A percentile compares a stretch with the other conserved stretches of the same genome.
Conservation (phyloP, 2,888 invertebrate species). For the Melanostoma scalare region DNA sequence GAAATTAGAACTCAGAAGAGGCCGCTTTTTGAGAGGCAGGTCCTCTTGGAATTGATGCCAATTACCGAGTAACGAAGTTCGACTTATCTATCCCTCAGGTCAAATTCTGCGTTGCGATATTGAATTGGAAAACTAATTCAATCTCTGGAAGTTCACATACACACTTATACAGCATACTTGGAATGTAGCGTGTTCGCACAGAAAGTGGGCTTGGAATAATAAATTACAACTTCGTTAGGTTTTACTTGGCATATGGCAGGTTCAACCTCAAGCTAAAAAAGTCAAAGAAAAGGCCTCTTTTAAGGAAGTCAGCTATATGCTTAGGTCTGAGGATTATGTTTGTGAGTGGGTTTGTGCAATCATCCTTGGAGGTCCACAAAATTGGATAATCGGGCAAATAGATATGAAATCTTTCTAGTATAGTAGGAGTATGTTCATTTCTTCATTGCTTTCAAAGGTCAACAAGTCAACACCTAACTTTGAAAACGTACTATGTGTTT, state of each 20-base stretch:
- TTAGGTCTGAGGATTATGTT: neutral
- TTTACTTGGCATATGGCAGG: conserved; percentile 40
- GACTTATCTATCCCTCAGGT: conserved; percentile 54
- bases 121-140: conserved; percentile 66
- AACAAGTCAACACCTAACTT: too few species aligned
- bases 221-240: conserved; percentile 68
- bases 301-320: conserved; percentile 10
- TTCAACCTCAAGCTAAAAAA: conserved; percentile 26
- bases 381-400: conserved; percentile 56
- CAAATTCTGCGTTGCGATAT: conserved; percentile 51
- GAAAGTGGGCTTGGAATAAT: conserved; percentile 56
- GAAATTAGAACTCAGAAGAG: conserved; percentile 33
- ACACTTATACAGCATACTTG: neutral
- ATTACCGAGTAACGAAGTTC: conserved; percentile 65
- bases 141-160: neutral
- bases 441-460: too few species aligned
- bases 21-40: neutral
- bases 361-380: conserved; percentile 57
- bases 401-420: neutral
- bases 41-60: conserved; percentile 48
- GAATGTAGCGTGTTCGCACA: conserved; percentile 28
- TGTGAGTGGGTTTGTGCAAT: conserved; percentile 1
- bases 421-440: too few species aligned
- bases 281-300: conserved; percentile 28
- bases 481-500: too few species aligned